A percentile compares a stretch with the other conserved stretches of the same genome.
Conservation (phyloP, 2,888 invertebrate genomes). For the Mythimna ferrago region DNA sequence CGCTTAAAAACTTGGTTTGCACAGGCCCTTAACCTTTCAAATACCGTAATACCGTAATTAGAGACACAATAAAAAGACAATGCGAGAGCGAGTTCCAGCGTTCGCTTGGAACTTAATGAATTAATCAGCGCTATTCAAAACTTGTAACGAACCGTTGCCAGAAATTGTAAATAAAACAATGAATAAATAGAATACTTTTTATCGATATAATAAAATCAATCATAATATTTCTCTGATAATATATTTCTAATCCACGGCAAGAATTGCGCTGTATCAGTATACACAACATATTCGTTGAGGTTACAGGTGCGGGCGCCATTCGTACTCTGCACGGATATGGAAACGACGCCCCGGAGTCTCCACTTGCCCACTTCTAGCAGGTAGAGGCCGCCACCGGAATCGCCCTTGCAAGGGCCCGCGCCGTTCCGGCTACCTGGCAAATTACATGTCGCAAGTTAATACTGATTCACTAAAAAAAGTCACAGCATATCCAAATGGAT, state of each 20-base stretch:
- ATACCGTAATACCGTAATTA: too few relatives aligned
- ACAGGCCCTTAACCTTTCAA: too few relatives aligned
- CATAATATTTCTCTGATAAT: slow-evolving; percentile 65
- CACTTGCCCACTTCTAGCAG: slow-evolving; percentile 82
- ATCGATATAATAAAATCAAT: slow-evolving; percentile 43
- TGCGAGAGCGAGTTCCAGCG: too few relatives aligned
- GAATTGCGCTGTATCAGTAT: slow-evolving; percentile 92
- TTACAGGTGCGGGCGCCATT: slow-evolving; percentile 85
- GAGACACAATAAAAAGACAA: too few relatives aligned
- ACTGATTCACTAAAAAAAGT: not conserved
- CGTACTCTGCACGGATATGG: slow-evolving; percentile 81
- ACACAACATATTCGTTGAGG: slow-evolving; percentile 91
- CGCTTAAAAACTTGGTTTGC: too few relatives aligned
- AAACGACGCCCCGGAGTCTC: slow-evolving; percentile 87
- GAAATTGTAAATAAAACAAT: too few relatives aligned
- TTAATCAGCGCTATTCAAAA: too few relatives aligned
- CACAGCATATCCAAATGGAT: too few relatives aligned
- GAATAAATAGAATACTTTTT: too few relatives aligned
- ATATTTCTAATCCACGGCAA: slow-evolving; percentile 87
- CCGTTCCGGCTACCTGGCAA: slow-evolving; percentile 85
- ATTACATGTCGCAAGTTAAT: not conserved
- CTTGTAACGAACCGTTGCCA: too few relatives aligned
- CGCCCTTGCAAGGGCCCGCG: slow-evolving; percentile 90
- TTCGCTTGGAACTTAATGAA: too few relatives aligned
- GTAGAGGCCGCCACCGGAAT: slow-evolving; percentile 91